Percentiles rank a stretch among this genome's conserved stretches.
Evolutionary conservation across 2,113 vertebrate genomes (phyloP).

Genomic region (Stictonetta naevosa): DNA sequence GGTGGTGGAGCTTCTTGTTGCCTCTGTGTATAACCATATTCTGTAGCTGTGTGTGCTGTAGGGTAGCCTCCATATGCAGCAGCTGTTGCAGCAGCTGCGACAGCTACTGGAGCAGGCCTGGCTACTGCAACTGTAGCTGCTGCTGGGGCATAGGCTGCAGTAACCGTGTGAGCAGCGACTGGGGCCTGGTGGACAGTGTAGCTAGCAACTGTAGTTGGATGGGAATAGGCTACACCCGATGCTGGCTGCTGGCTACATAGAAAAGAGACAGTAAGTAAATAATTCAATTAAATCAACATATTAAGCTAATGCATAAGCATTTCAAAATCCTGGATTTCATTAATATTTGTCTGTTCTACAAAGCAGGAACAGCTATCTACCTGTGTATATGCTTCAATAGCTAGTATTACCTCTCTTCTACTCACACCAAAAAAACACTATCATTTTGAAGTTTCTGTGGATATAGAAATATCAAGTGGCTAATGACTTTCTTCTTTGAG

Average conservation of each 20-base stretch:
- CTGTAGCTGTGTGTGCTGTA: slow-evolving; percentile 88
- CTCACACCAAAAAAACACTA: background rate
- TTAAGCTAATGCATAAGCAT: background rate
- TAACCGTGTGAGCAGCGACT: slow-evolving; percentile 93
- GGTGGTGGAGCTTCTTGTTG: slow-evolving; percentile 96
- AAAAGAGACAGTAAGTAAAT: slow-evolving; percentile 24
- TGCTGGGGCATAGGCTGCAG: slow-evolving; percentile 93
- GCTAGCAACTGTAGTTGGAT: slow-evolving; percentile 98
- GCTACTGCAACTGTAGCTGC: slow-evolving; percentile 92
- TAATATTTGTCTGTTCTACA: background rate
- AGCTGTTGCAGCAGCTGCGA: slow-evolving; percentile 90
- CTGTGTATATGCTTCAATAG: background rate
- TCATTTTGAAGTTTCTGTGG: background rate
- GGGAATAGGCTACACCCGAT: slow-evolving; percentile 96
- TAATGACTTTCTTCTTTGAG: background rate
- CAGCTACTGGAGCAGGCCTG: slow-evolving; percentile 90
- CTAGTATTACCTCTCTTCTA: background rate
- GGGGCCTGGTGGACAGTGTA: slow-evolving; percentile 98
- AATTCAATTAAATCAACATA: background rate
- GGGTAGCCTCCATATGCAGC: slow-evolving; percentile 95
- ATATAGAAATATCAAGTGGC: fast-evolving
- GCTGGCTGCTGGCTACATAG: slow-evolving; percentile 90
- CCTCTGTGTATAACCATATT: slow-evolving; percentile 94
- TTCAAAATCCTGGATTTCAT: background rate
- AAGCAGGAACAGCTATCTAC: background rate